Conservation (phyloP, 2,113 vertebrate species). For the Eclectus roratus region DNA sequence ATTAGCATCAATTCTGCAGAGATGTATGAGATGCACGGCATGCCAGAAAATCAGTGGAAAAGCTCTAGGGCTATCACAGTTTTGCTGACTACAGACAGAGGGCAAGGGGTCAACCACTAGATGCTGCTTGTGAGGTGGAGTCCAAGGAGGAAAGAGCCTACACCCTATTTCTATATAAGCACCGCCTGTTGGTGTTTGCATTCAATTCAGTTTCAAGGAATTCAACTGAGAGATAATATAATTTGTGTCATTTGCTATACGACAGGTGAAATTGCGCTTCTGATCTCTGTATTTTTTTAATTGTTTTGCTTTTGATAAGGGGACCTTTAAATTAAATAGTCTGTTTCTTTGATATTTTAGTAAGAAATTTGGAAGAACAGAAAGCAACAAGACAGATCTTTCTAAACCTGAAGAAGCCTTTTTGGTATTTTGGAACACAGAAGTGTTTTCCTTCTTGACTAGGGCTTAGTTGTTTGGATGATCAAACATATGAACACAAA, state of each 20-base stretch:
- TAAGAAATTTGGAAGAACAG: not conserved
- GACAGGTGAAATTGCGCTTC: not conserved
- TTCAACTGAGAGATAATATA: not conserved
- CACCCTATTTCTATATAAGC: not conserved
- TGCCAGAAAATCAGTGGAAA: not conserved
- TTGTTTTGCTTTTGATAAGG: constrained; percentile 5
- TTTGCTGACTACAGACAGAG: not conserved
- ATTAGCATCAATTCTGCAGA: not conserved
- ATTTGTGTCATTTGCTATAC: not conserved
- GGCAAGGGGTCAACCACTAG: not conserved
- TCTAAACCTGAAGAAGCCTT: not conserved
- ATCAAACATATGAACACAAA: not conserved
- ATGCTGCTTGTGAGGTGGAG: not conserved
- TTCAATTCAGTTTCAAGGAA: not conserved
- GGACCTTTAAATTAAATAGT: not conserved
- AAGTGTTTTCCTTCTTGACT: not conserved
- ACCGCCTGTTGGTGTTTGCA: not conserved
- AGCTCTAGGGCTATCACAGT: not conserved
- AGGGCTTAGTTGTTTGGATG: not conserved
- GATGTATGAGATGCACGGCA: rapidly evolving
- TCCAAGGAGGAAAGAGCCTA: not conserved
- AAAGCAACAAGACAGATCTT: not conserved
- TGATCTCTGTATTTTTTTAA: not conserved
- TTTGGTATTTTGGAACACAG: not conserved
- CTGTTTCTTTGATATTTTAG: not conserved